These are phyloP conservation scores for Marcusenius ussheri DNA, from an alignment of 2,113 vertebrate genomes.

Conservation along the genomic window DNA sequence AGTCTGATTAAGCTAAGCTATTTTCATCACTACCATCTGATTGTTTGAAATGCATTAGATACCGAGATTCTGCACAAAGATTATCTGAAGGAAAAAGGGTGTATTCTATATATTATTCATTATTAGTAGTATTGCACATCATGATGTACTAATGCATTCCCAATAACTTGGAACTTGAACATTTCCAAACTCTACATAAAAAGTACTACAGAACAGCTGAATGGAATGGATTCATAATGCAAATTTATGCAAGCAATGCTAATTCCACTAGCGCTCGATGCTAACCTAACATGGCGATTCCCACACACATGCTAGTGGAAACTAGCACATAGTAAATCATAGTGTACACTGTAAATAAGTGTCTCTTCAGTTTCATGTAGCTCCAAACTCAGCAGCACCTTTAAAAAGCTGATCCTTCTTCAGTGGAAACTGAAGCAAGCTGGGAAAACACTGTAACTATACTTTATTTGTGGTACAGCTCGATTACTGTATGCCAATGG, in stretches of 20 bases:
- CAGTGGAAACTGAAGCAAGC: background rate
- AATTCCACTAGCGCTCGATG: background rate
- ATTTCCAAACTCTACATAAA: background rate
- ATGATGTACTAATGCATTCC: background rate
- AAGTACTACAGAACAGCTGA: background rate
- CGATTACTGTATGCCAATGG: background rate
- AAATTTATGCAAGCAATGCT: background rate
- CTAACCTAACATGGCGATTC: background rate
- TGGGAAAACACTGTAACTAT: background rate
- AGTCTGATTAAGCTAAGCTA: background rate
- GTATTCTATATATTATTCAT: background rate
- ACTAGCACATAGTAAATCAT: background rate
- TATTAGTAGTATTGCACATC: background rate
- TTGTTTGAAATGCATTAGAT: background rate
- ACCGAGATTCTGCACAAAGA: background rate
- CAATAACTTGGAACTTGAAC: background rate
- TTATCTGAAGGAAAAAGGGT: background rate
- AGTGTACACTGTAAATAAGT: background rate
- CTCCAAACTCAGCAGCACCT: background rate
- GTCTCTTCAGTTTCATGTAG: background rate
- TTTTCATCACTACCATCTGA: background rate
- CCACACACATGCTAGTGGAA: background rate
- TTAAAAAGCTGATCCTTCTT: background rate
- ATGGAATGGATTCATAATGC: background rate
- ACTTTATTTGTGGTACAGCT: background rate